These are phyloP conservation scores for Chrysodeixis includens DNA, from an alignment of 2,888 invertebrate species.

Conservation along the genomic window DNA sequence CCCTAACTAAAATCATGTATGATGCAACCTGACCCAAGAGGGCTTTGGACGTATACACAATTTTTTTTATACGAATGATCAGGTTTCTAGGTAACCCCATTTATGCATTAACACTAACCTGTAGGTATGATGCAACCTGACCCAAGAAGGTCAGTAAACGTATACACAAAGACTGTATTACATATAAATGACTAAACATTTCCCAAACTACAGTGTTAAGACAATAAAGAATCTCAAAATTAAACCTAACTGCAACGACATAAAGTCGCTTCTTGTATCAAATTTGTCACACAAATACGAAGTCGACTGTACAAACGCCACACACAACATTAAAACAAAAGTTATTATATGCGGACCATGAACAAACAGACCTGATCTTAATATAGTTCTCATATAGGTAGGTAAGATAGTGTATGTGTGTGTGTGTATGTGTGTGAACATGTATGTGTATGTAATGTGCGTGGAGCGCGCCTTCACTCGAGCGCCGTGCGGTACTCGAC, in stretches of 20 bases:
- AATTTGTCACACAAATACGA: neutral
- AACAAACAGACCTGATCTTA: neutral
- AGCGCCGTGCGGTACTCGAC: neutral
- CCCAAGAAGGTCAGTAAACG: too few species aligned
- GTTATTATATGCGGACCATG: neutral
- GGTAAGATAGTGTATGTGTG: neutral
- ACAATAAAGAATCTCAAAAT: neutral
- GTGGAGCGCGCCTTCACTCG: neutral
- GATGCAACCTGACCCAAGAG: too few species aligned
- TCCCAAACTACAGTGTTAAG: too few species aligned
- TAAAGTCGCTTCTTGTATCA: neutral
- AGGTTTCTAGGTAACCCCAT: too few species aligned
- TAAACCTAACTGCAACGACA: neutral
- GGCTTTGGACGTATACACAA: too few species aligned
- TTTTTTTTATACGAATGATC: too few species aligned
- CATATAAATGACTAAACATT: too few species aligned
- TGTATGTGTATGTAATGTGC: conserved; percentile 8
- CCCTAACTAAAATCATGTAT: too few species aligned
- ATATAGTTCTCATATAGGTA: neutral
- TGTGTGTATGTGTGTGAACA: neutral
- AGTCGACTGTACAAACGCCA: neutral
- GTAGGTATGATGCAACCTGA: too few species aligned
- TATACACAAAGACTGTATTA: too few species aligned
- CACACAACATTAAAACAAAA: neutral
- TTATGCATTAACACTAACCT: too few species aligned